Percentiles rank a stretch among this genome's conserved stretches.
Evolutionary conservation across 2,797 vertebrate species (phyloP).

Genomic region (Phoebastria nigripes): DNA sequence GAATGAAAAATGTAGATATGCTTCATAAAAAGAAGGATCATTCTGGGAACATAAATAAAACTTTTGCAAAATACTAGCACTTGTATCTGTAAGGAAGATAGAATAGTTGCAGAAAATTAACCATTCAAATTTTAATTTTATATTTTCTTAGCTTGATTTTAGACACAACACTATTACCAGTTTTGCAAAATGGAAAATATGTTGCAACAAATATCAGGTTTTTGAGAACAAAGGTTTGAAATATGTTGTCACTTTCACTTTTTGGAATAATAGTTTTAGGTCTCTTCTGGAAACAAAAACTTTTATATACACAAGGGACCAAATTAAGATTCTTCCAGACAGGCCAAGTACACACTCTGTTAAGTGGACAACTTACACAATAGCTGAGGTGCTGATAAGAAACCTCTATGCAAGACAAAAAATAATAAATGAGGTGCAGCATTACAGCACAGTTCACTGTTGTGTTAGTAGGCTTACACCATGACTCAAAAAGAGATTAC

Average conservation of each 20-base stretch:
- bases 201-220: rapidly evolving
- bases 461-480: background rate
- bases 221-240: background rate
- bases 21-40: background rate
- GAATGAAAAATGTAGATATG: background rate
- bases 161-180: background rate
- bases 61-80: background rate
- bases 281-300: background rate
- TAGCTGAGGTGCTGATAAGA: background rate
- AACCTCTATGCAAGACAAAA: background rate
- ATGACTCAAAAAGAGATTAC: background rate
- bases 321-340: background rate
- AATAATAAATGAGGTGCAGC: background rate
- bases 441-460: background rate
- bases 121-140: background rate
- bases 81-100: background rate
- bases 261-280: background rate
- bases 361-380: background rate
- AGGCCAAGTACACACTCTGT: background rate
- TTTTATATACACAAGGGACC: rapidly evolving
- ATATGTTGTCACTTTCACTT: background rate
- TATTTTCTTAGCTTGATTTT: background rate
- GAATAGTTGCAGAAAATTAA: background rate
- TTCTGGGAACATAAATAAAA: background rate
- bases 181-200: background rate